Base-by-base conservation (phyloP, 2,797 vertebrate species). In the Urophycis tenuis region DNA sequence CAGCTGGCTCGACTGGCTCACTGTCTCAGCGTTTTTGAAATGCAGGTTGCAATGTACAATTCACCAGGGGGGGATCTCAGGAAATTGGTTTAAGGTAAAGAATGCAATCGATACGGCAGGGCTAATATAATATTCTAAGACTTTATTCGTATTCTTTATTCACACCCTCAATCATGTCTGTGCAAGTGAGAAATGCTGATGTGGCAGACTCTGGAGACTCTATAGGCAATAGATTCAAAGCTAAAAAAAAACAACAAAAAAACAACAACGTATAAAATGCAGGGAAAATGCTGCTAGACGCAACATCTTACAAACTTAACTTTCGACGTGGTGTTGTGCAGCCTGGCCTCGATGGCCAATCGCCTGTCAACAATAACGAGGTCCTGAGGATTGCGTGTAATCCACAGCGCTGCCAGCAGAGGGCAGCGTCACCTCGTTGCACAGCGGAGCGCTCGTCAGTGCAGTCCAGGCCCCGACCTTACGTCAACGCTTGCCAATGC, bases 31-130 rank as follows among this genome's bases (percentile, higher is more conserved):
- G 87, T 85, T 85, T 89, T 88, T 78, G 60, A 89, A 87, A 87
- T 89, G 84, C 86, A 83, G 86, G 82, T 87, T 87, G 86, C 85
- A 87, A 88, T 87, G 91, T 91, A 88, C 89, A 90, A 91, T 88
- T 82, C 3, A 83, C 85, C 72, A 83, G 64, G 87, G 89, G n/a
- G 10, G 53, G 19, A 67, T 67, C 25, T 67, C 25, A 25, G 60
- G 60, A 29, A 67, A 67, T 29, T 7, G n/a, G 60, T 9, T 29
- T 67, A 25, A 10, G 60, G 60, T 49, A 25, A 60, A 25, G 7
- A 29, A 29, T 29, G 29, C n/a, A 29, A 25, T 17, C 25, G 9
- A 67, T n/a, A 67, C 25, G 12, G 60, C 60, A 67, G 60, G 9
- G 10, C 0, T 67, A 64, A 64, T 64, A 67, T 29, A 29, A 30